Evolutionary conservation across 2,797 vertebrate genomes (phyloP).

Genomic region (Cetoscarus ocellatus): DNA sequence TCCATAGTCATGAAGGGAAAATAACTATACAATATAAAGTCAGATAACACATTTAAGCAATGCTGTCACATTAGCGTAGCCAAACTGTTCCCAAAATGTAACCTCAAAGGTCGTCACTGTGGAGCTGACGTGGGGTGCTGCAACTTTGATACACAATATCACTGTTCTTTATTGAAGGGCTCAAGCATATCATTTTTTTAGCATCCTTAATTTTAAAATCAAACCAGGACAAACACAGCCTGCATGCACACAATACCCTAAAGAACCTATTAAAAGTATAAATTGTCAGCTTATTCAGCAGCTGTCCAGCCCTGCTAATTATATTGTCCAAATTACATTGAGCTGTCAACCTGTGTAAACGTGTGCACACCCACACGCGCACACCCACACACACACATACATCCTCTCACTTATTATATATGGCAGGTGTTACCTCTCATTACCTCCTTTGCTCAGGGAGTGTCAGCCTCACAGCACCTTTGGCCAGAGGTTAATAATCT

Average conservation of each 20-base stretch:
- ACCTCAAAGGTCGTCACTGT: too few relatives aligned
- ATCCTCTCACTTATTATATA: constrained; percentile 44
- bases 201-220: constrained; percentile 27
- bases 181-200: background rate
- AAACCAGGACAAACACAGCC: constrained; percentile 24
- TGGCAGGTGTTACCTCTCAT: constrained; percentile 60
- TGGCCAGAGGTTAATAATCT: constrained; percentile 52
- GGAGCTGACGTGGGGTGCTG: too few relatives aligned
- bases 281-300: constrained; percentile 44
- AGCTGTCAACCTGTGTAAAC: constrained; percentile 37
- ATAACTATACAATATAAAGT: too few relatives aligned
- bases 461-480: constrained; percentile 58
- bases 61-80: background rate
- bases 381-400: constrained; percentile 23
- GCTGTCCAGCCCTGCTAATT: constrained; percentile 52
- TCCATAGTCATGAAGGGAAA: too few relatives aligned
- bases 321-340: constrained; percentile 54
- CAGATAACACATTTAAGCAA: too few relatives aligned
- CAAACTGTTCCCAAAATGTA: background rate
- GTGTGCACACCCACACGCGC: constrained; percentile 25
- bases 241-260: constrained; percentile 13
- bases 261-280: constrained; percentile 39
- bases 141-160: background rate
- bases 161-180: background rate
- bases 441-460: constrained; percentile 50